Percentiles rank a stretch among this genome's conserved stretches.
Evolutionary conservation across 2,113 vertebrate genomes (phyloP).

Genomic region (Oreochromis aureus): DNA sequence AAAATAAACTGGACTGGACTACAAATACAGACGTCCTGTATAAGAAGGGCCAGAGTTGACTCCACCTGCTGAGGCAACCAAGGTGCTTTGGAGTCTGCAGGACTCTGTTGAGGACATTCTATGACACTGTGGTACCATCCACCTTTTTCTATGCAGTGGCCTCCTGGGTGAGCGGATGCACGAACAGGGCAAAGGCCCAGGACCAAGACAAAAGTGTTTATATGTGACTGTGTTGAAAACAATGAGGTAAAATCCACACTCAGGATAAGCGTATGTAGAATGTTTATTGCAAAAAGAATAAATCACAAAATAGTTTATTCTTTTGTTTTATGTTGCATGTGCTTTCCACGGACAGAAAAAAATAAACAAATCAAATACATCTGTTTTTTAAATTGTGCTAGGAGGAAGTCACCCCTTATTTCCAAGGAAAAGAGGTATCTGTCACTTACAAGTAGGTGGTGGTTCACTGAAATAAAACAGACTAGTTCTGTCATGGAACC

Average conservation of each 20-base stretch:
- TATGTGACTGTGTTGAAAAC: not conserved
- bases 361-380: too few species aligned
- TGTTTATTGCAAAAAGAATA: too few species aligned
- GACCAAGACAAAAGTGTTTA: not conserved
- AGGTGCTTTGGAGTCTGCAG: accelerated
- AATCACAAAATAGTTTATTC: too few species aligned
- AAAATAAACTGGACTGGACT: not conserved
- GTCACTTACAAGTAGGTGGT: too few species aligned
- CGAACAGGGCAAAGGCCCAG: too few species aligned
- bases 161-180: not conserved
- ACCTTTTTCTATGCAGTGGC: not conserved
- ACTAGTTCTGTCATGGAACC: not conserved
- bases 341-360: too few species aligned
- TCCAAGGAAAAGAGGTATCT: too few species aligned
- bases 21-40: not conserved
- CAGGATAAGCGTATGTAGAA: not conserved
- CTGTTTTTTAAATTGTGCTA: not conserved
- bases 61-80: not conserved
- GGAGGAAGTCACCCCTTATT: too few species aligned
- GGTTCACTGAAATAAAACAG: too few species aligned
- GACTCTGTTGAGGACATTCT: not conserved
- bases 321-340: too few species aligned
- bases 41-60: not conserved
- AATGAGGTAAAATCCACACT: not conserved
- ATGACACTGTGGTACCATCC: not conserved